Conservation (phyloP, 35 echinoderm and acorn worm species). For the Apostichopus californicus region DNA sequence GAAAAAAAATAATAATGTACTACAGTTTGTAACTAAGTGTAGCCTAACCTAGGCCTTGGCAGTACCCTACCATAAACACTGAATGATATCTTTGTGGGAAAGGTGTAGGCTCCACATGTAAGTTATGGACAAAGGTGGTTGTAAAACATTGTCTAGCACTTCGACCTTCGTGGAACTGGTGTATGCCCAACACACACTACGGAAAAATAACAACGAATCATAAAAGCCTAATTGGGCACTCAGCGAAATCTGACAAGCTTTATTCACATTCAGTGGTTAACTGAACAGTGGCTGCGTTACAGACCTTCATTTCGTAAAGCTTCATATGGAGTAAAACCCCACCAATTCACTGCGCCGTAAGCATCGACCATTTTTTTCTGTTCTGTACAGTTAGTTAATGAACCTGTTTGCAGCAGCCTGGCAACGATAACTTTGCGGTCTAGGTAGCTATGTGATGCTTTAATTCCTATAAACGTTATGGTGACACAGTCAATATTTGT, state of each 20-base stretch:
- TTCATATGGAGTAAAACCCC: constrained; percentile 81
- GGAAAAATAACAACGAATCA: background rate
- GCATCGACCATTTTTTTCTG: constrained; percentile 68
- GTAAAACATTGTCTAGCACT: background rate
- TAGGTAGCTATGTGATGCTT: background rate
- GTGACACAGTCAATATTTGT: no score
- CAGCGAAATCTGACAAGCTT: no score
- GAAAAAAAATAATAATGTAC: background rate
- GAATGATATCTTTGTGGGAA: no score
- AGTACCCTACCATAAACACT: background rate
- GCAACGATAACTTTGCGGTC: background rate
- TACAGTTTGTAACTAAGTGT: background rate
- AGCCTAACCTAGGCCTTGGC: background rate
- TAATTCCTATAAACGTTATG: background rate
- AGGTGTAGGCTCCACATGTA: background rate
- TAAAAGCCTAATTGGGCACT: no score
- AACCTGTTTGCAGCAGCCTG: background rate
- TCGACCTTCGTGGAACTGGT: background rate
- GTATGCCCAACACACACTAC: background rate
- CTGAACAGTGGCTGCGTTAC: background rate
- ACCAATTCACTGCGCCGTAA: constrained; percentile 80
- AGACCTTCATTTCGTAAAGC: constrained; percentile 73
- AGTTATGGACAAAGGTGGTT: background rate
- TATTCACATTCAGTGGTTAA: no score
- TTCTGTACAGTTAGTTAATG: no score